Evolutionary conservation across 2,113 vertebrate genomes (phyloP).

Genomic region (Oxygymnocypris stewartii): DNA sequence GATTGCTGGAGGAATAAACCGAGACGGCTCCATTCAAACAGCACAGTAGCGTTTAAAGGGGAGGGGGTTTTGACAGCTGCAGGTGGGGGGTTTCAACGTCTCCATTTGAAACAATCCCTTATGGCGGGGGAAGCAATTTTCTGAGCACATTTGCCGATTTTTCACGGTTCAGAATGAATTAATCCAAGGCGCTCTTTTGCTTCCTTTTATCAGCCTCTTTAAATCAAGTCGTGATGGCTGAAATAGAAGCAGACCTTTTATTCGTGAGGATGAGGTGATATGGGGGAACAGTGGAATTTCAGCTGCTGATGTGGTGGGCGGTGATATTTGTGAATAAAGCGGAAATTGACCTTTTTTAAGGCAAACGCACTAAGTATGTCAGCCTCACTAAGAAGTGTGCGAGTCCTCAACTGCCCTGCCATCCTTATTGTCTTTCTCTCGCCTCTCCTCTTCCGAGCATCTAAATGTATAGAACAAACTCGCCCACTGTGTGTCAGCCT

Average conservation of each 20-base stretch:
- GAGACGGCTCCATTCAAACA: neutral
- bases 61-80: conserved; percentile 14
- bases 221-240: neutral
- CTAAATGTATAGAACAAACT: conserved; percentile 37
- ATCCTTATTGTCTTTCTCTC: conserved; percentile 20
- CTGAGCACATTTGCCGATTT: conserved; percentile 6
- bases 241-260: conserved; percentile 22
- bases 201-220: conserved; percentile 13
- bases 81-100: too few species aligned
- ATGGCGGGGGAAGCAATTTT: conserved; percentile 16
- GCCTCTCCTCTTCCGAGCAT: conserved; percentile 12
- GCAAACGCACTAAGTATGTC: too few species aligned
- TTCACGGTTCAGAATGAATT: conserved; percentile 27
- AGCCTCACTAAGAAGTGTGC: conserved; percentile 9
- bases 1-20: conserved; percentile 14
- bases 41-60: neutral
- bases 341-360: neutral
- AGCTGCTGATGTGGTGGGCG: conserved; percentile 27
- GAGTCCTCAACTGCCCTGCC: neutral
- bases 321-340: conserved; percentile 36
- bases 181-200: conserved; percentile 6
- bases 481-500: conserved; percentile 37
- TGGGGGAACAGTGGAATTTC: neutral
- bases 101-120: conserved; percentile 20
- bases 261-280: neutral